Percentiles rank a stretch among this genome's conserved stretches.
phyloP scores from a whole-genome alignment of 2,113 vertebrate species.

The Nycticryphes semicollaris region DNA sequence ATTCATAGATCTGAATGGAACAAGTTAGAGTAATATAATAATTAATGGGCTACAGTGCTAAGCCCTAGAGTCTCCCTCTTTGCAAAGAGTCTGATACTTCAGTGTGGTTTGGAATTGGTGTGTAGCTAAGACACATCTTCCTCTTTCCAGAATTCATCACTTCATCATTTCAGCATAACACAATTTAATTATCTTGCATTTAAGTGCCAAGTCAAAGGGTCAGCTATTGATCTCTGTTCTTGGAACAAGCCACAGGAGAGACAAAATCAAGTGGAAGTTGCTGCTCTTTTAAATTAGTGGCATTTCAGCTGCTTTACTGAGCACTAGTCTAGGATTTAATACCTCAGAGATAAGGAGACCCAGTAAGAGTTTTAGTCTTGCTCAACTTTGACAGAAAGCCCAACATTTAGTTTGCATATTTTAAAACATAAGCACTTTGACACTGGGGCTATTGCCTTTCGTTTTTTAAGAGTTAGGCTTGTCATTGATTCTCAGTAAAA shows the following conservation, averaged over 20 bases:
- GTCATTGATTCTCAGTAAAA: background rate
- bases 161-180: slow-evolving; percentile 13
- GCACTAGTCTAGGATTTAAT: background rate
- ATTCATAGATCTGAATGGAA: background rate
- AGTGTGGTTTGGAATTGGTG: background rate
- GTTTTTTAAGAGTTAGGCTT: background rate
- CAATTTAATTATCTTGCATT: slow-evolving; percentile 34
- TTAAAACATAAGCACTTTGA: background rate
- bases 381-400: background rate
- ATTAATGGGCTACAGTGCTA: background rate
- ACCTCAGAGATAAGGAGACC: background rate
- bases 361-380: background rate
- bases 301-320: background rate
- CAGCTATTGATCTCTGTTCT: slow-evolving; percentile 16
- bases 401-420: background rate
- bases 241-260: slow-evolving; percentile 13
- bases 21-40: background rate
- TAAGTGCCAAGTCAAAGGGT: slow-evolving; percentile 9
- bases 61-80: background rate
- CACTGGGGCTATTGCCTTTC: background rate
- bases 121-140: background rate
- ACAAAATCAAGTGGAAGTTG: slow-evolving; percentile 18
- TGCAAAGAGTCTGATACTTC: background rate
- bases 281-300: background rate
- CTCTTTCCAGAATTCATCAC: background rate